Evolutionary conservation across 2,888 invertebrate genomes (phyloP).

Genomic region (Drosophila rubida): DNA sequence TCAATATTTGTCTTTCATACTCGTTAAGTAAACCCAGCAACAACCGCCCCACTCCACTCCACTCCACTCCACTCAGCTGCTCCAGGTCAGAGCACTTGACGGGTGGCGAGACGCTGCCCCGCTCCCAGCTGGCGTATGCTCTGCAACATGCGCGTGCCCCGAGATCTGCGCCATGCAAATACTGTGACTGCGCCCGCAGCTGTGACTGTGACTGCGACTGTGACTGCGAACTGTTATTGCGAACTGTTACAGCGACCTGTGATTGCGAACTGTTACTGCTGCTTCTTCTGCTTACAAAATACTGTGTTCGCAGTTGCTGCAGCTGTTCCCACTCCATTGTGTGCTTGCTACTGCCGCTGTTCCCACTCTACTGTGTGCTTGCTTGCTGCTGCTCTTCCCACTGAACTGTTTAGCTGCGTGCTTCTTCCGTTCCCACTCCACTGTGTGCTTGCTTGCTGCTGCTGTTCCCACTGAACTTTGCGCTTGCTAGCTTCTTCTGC

Average conservation of each 20-base stretch:
- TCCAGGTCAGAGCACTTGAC: constrained; percentile 4
- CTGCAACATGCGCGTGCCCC: background rate
- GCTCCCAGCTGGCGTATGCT: background rate
- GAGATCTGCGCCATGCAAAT: constrained; percentile 2
- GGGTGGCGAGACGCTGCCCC: background rate
- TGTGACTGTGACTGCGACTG: background rate
- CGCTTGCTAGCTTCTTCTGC: no score
- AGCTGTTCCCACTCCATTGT: background rate
- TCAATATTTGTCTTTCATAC: constrained; percentile 65
- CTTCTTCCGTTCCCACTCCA: no score
- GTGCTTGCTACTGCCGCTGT: background rate
- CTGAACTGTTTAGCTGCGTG: background rate
- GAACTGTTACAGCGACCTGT: background rate
- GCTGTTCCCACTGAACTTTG: no score
- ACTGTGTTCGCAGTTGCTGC: background rate
- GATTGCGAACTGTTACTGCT: background rate
- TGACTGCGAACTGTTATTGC: background rate
- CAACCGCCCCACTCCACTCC: no score
- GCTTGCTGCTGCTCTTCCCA: background rate
- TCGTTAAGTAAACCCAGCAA: constrained; percentile 22
- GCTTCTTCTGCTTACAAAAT: background rate
- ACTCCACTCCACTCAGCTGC: background rate
- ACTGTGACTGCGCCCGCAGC: background rate
- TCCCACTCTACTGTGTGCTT: background rate
- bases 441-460: no score